Conservation (phyloP, 2,797 vertebrate genomes). For the Thripadectes ignobilis region DNA sequence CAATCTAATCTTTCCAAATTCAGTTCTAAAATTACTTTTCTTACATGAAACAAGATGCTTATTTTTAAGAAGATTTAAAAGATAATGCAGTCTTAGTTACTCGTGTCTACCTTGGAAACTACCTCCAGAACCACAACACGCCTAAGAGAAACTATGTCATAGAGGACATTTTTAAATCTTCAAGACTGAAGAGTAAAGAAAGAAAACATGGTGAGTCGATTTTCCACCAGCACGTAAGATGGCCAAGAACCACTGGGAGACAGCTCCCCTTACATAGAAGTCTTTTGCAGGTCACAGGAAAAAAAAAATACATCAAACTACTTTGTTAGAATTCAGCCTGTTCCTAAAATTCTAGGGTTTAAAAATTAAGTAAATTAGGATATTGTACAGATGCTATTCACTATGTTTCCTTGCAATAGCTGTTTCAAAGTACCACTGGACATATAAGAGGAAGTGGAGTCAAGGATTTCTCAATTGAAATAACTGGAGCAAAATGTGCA, state of each 20-base stretch:
- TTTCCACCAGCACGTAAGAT: neutral
- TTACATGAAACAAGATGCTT: conserved; percentile 39
- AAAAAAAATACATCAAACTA: neutral
- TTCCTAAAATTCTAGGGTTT: neutral
- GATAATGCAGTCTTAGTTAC: conserved; percentile 43
- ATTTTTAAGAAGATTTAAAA: conserved; percentile 68
- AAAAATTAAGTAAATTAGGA: neutral
- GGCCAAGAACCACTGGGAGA: neutral
- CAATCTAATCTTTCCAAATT: conserved; percentile 81
- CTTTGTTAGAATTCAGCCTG: neutral
- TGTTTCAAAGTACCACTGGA: conserved; percentile 17
- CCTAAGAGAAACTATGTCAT: neutral
- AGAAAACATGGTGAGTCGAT: neutral
- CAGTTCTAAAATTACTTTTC: conserved; percentile 53
- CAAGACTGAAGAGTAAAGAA: conserved; percentile 3
- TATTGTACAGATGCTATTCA: neutral
- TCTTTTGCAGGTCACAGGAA: neutral
- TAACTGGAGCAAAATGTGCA: conserved; percentile 34
- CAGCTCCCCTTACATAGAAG: neutral
- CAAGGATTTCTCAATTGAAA: conserved; percentile 36
- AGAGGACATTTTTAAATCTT: neutral
- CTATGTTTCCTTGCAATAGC: neutral
- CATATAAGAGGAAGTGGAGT: neutral
- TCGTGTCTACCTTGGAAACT: conserved; percentile 32
- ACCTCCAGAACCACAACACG: conserved; percentile 17